Conservation (phyloP, 1,140 invertebrate genomes). For the Heliconius congener region DNA sequence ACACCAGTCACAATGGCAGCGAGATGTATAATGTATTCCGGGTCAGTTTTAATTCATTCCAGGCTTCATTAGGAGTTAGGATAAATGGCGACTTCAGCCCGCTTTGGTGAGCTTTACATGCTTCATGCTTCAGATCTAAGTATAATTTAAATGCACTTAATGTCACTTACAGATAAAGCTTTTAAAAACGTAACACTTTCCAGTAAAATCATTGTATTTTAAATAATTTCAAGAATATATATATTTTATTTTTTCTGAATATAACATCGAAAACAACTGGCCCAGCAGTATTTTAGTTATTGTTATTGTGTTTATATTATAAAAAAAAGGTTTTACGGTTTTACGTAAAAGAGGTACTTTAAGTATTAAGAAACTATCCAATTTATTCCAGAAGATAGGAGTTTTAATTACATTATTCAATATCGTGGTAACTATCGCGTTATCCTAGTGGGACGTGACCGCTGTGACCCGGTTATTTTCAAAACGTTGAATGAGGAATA, state of each 20-base stretch:
- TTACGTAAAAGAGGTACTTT: no score
- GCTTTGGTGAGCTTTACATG: neutral
- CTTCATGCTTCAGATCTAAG: neutral
- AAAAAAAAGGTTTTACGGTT: no score
- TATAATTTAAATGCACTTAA: neutral
- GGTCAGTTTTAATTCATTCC: conserved; percentile 25
- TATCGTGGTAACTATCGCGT: conserved; percentile 14
- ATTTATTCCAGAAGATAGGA: conserved; percentile 21
- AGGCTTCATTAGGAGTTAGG: neutral
- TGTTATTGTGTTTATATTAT: no score
- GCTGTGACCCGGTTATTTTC: conserved; percentile 13
- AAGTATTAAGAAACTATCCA: no score
- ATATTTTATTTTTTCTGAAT: no score
- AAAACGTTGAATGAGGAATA: neutral
- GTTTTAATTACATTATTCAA: neutral
- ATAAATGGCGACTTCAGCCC: neutral
- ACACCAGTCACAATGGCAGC: neutral
- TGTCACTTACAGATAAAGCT: neutral
- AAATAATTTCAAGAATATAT: no score
- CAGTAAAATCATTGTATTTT: no score
- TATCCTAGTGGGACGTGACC: conserved; percentile 20
- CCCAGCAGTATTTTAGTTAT: no score
- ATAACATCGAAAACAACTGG: no score
- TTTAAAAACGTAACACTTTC: neutral
- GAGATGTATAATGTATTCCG: conserved; percentile 23